A percentile compares a stretch with the other conserved stretches of the same genome.
These are phyloP conservation scores for Drosophila koepferae DNA, from an alignment of 2,888 invertebrate genomes.

Conservation along the genomic window DNA sequence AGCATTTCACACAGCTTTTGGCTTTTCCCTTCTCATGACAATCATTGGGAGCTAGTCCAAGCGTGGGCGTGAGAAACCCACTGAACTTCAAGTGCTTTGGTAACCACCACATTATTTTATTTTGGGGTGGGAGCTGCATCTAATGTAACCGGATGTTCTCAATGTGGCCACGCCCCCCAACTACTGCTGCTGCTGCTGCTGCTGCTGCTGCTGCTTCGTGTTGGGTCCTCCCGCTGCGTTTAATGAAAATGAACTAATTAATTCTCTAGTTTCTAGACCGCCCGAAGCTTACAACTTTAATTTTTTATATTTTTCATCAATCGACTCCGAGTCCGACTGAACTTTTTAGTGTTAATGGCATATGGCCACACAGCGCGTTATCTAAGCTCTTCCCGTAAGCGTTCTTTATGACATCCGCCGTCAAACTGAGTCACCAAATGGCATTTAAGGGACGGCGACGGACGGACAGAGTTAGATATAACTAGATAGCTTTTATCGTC, in stretches of 20 bases:
- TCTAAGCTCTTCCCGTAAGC: constrained; percentile 5
- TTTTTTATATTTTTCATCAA: constrained; percentile 16
- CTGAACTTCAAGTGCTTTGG: constrained; percentile 71
- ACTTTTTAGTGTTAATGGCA: constrained; percentile 40
- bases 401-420: constrained; percentile 72
- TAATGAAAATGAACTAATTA: constrained; percentile 44
- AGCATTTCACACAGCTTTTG: constrained; percentile 68
- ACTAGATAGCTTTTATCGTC: constrained; percentile 24
- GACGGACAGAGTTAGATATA: constrained; percentile 1
- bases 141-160: constrained; percentile 67
- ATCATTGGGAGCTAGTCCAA: constrained; percentile 27
- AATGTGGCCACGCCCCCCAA: constrained; percentile 34
- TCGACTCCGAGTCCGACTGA: constrained; percentile 10
- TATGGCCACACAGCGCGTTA: constrained; percentile 38
- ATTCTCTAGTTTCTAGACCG: constrained; percentile 38
- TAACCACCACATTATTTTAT: constrained; percentile 23
- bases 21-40: constrained; percentile 68
- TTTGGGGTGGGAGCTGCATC: constrained; percentile 45
- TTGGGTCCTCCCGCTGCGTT: constrained; percentile 40
- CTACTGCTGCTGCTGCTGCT: not conserved
- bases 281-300: constrained; percentile 42
- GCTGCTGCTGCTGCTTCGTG: constrained; percentile 8
- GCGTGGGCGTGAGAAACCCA: constrained; percentile 77
- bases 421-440: constrained; percentile 56
- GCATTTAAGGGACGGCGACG: not conserved